Evolutionary conservation across 2,888 invertebrate genomes (phyloP), one percentile per base, ranked within the genome.

Genomic region (Liodrosophila aerea): DNA sequence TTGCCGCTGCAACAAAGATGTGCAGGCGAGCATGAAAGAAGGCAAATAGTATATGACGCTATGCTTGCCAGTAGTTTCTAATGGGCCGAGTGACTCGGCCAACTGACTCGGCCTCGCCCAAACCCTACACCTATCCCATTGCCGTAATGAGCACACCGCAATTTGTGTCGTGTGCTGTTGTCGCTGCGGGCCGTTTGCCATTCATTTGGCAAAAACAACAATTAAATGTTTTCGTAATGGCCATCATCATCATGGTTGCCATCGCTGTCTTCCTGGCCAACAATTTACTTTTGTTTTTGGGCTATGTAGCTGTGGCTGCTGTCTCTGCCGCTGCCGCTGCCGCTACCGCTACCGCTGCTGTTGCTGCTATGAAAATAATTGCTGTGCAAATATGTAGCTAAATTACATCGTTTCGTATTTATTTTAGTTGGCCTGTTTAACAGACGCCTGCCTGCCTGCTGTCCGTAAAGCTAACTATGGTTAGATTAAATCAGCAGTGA

Each of bases 171-270:
- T 82, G 63, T 65, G 67, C 60, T 65, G 57, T 60, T 64, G 61
- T 60, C 59, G 76, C 68, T 68, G 63, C 65, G 67, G 76, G 77
- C 73, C 85, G 76, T 85, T 85, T 85, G 73, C 85, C 76, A 73
- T 83, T 81, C 76, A 76, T 76, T 85, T 86, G 66, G 83, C 71
- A 80, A 83, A 76, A 74, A 77, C 80, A 81, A 81, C 70, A 86
- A 78, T 77, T 84, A 85, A 76, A 73, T 73, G 86, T 85, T 83
- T 81, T 83, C 78, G 83, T 78, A 85, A 85, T 85, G 86, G 78
- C 76, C 73, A 69, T 69, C 77, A 77, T 66, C 71, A 61, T 59
- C 56, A 46, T 75, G 57, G 64, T 54, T 72, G 67, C 68, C 66
- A 64, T 37, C 16, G 70, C 57, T 53, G 53, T 68, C 59, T 73